A percentile compares a stretch with the other conserved stretches of the same genome.
Conservation (phyloP, 2,888 invertebrate species). For the Conchocele bisecta region DNA sequence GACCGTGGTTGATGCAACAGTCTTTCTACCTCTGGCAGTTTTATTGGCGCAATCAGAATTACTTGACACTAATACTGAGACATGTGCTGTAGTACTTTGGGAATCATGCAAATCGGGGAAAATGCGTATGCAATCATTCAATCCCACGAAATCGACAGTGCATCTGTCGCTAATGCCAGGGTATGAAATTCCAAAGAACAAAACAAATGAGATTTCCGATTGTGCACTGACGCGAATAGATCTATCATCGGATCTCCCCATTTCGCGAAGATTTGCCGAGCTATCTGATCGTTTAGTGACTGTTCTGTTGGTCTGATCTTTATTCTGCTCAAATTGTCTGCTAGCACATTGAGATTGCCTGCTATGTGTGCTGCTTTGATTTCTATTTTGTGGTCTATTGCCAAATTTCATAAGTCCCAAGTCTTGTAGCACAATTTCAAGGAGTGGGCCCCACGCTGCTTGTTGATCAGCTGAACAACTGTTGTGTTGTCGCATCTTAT, state of each 20-base stretch:
- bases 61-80: constrained; percentile 13
- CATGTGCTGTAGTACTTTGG: constrained; percentile 16
- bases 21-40: constrained; percentile 14
- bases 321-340: constrained; percentile 23
- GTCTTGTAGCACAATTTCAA: constrained; percentile 21
- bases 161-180: constrained; percentile 33
- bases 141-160: constrained; percentile 38
- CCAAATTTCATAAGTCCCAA: constrained; percentile 41
- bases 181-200: constrained; percentile 29
- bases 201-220: constrained; percentile 25
- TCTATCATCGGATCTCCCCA: constrained; percentile 28
- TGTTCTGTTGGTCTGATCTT: constrained; percentile 35
- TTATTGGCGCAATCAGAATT: constrained; percentile 34
- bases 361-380: constrained; percentile 36
- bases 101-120: constrained; percentile 35
- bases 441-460: constrained; percentile 46
- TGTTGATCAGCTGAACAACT: constrained; percentile 42
- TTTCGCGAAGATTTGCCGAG: not conserved
- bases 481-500: constrained; percentile 45
- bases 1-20: constrained; percentile 34
- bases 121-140: constrained; percentile 43
- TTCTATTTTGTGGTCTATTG: constrained; percentile 21
- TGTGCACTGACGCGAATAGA: constrained; percentile 37
- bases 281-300: constrained; percentile 10
- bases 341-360: constrained; percentile 22